Percentiles rank a stretch among this genome's conserved stretches.
phyloP scores from a whole-genome alignment of 2,113 vertebrate species.

The Myodes glareolus region DNA sequence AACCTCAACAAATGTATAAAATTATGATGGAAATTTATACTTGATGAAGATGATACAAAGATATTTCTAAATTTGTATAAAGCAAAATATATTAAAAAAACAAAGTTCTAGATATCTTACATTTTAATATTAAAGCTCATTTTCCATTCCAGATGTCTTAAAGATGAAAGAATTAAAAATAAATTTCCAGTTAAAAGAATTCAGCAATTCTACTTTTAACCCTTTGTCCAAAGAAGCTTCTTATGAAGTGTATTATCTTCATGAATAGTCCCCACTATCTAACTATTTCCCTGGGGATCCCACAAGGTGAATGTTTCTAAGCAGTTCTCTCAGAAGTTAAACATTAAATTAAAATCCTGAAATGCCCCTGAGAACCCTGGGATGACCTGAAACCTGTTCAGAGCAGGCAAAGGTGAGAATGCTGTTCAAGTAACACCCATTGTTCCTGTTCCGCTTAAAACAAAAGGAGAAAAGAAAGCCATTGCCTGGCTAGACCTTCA shows the following conservation, averaged over 20 bases:
- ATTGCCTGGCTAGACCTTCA: constrained; percentile 86
- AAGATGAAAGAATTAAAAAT: constrained; percentile 49
- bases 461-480: constrained; percentile 85
- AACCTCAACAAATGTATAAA: not conserved
- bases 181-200: constrained; percentile 52
- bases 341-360: constrained; percentile 83
- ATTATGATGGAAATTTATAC: not conserved
- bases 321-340: constrained; percentile 72
- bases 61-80: constrained; percentile 40
- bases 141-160: not conserved
- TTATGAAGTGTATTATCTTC: constrained; percentile 33
- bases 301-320: constrained; percentile 63
- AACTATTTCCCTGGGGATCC: constrained; percentile 41
- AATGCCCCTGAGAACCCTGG: constrained; percentile 79
- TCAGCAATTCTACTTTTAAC: constrained; percentile 38
- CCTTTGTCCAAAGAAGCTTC: not conserved
- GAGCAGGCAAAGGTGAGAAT: constrained; percentile 87
- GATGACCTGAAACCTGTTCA: constrained; percentile 86
- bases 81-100: constrained; percentile 23
- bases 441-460: constrained; percentile 83
- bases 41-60: not conserved
- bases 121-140: constrained; percentile 44
- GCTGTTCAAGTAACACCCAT: constrained; percentile 87
- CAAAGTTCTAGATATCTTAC: not conserved
- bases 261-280: constrained; percentile 39